A percentile compares a stretch with the other conserved stretches of the same genome.
phyloP scores from a whole-genome alignment of 2,888 invertebrate genomes.

The Spisula subtruncata region DNA sequence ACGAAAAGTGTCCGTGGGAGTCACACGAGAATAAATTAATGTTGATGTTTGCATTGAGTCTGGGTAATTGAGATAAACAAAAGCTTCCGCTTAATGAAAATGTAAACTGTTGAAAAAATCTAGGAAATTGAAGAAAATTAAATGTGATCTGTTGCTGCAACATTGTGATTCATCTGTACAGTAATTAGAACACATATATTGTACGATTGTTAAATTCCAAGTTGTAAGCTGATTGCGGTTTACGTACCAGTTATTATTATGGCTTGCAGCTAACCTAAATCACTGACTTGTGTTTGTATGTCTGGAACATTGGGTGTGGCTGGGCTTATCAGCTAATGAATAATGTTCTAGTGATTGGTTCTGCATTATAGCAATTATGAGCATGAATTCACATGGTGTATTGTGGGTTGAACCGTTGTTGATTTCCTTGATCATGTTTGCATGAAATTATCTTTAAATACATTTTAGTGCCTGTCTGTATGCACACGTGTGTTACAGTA shows the following conservation, averaged over 20 bases:
- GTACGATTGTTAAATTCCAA: background rate
- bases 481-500: background rate
- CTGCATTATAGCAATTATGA: background rate
- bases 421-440: background rate
- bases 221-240: background rate
- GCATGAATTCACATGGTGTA: slow-evolving; percentile 5
- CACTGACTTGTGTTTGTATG: background rate
- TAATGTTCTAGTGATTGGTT: background rate
- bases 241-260: background rate
- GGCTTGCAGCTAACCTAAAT: background rate
- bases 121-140: background rate
- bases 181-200: too few relatives aligned
- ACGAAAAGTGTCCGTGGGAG: too few relatives aligned
- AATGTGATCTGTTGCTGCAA: too few relatives aligned
- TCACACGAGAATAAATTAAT: background rate
- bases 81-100: background rate
- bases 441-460: slow-evolving; percentile 16
- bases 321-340: background rate
- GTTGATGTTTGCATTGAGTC: background rate
- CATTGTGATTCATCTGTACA: too few relatives aligned
- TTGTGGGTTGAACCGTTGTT: background rate
- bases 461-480: background rate
- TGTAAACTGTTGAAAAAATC: background rate
- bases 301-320: slow-evolving; percentile 9
- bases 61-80: background rate